Evolutionary conservation across 2,797 vertebrate species (phyloP).

Genomic region (Epinephelus awoara): DNA sequence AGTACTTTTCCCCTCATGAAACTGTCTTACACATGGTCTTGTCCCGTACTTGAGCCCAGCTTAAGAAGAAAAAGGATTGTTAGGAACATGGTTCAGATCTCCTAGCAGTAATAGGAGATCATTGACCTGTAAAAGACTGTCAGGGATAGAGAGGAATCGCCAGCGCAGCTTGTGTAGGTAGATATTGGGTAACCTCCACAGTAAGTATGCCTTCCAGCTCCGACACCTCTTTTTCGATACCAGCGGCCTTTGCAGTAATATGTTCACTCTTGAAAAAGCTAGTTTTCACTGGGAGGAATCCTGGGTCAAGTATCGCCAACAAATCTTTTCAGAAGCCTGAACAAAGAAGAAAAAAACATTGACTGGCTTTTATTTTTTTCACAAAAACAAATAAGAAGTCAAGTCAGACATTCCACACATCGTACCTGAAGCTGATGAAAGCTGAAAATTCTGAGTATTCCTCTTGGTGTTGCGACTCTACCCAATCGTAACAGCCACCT

Average conservation of each 20-base stretch:
- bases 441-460: neutral
- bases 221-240: slow-evolving; percentile 31
- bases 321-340: neutral
- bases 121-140: slow-evolving; percentile 65
- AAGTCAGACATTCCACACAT: neutral
- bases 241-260: slow-evolving; percentile 36
- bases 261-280: slow-evolving; percentile 39
- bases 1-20: slow-evolving; percentile 5
- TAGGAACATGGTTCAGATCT: slow-evolving; percentile 48
- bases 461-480: neutral
- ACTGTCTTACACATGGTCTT: slow-evolving; percentile 21
- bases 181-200: slow-evolving; percentile 49
- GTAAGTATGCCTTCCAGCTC: slow-evolving; percentile 46
- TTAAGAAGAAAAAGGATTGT: slow-evolving; percentile 47
- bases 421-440: neutral
- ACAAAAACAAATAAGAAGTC: neutral
- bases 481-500: neutral
- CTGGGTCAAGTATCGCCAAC: neutral
- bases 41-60: slow-evolving; percentile 27
- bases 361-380: too few relatives aligned
- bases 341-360: neutral
- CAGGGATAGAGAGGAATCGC: slow-evolving; percentile 38
- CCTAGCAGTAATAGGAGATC: slow-evolving; percentile 59
- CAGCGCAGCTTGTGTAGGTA: slow-evolving; percentile 35
- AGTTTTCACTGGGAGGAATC: slow-evolving; percentile 13